Conservation (phyloP, 2,888 invertebrate species). For the Apomyelois bistriatella region DNA sequence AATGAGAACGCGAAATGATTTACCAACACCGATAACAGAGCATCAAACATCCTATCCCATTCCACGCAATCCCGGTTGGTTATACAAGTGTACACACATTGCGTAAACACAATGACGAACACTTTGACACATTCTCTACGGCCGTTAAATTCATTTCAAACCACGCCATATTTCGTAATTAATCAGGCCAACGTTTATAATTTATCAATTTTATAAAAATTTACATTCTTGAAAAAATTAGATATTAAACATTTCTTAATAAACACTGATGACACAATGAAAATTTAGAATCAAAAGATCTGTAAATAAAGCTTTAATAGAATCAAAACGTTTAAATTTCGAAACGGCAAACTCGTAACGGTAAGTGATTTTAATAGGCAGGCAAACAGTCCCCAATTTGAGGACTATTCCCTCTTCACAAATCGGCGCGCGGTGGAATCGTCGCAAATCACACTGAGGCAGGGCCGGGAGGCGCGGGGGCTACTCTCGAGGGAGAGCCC, state of each 20-base stretch:
- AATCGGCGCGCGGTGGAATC: conserved; percentile 71
- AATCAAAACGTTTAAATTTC: conserved; percentile 45
- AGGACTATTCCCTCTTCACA: conserved; percentile 75
- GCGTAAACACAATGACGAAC: conserved; percentile 47
- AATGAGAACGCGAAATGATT: conserved; percentile 71
- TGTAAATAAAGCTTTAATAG: conserved; percentile 40
- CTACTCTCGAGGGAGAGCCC: conserved; percentile 69
- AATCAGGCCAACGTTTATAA: conserved; percentile 17
- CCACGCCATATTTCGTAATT: conserved; percentile 20
- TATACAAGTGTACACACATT: conserved; percentile 53
- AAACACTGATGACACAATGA: not conserved
- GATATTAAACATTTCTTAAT: conserved; percentile 3
- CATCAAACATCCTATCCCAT: conserved; percentile 38
- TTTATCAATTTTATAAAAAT: no score
- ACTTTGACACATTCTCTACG: conserved; percentile 38
- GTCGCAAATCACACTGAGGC: conserved; percentile 73
- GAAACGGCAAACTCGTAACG: conserved; percentile 48
- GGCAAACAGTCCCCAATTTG: conserved; percentile 72
- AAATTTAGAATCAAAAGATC: conserved; percentile 34
- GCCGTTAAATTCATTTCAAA: conserved; percentile 34
- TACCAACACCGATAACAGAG: conserved; percentile 52
- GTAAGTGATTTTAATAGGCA: conserved; percentile 76
- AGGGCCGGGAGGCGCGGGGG: conserved; percentile 38
- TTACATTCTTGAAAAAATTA: conserved; percentile 10
- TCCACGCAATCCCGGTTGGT: conserved; percentile 36